phyloP scores from a whole-genome alignment of 2,113 vertebrate species.

The Pelodiscus sinensis region DNA sequence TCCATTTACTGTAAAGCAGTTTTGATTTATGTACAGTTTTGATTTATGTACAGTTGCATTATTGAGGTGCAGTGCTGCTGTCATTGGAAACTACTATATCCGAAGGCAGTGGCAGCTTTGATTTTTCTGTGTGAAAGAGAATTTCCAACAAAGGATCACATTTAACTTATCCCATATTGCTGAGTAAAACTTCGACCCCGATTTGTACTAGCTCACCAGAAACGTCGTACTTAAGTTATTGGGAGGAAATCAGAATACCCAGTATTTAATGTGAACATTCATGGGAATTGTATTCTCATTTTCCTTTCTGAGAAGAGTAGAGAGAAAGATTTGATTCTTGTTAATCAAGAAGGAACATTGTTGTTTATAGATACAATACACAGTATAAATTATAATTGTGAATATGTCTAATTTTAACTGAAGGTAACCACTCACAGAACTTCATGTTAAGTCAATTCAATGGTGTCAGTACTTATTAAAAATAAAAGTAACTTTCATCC shows the following conservation, averaged over 20 bases:
- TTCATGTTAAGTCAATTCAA: not conserved
- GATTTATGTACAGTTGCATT: not conserved
- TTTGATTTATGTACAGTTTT: not conserved
- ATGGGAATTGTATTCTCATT: not conserved
- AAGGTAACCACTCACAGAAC: not conserved
- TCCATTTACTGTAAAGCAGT: not conserved
- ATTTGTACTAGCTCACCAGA: not conserved
- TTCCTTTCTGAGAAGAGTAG: not conserved
- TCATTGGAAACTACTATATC: fast-evolving
- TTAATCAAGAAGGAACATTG: not conserved
- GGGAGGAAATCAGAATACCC: not conserved
- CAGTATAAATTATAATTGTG: not conserved
- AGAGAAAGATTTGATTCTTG: not conserved
- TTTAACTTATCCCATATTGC: not conserved
- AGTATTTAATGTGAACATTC: not conserved
- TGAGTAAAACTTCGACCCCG: not conserved
- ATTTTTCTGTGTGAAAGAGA: constrained; percentile 4
- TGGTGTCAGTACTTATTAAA: not conserved
- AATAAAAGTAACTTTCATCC: not conserved
- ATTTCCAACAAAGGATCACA: not conserved
- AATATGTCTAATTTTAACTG: not conserved
- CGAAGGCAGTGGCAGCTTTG: not conserved
- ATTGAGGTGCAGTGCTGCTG: not conserved
- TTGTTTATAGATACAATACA: not conserved
- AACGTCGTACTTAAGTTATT: not conserved